phyloP scores from a whole-genome alignment of 2,113 vertebrate genomes.

The Onychostoma macrolepis region DNA sequence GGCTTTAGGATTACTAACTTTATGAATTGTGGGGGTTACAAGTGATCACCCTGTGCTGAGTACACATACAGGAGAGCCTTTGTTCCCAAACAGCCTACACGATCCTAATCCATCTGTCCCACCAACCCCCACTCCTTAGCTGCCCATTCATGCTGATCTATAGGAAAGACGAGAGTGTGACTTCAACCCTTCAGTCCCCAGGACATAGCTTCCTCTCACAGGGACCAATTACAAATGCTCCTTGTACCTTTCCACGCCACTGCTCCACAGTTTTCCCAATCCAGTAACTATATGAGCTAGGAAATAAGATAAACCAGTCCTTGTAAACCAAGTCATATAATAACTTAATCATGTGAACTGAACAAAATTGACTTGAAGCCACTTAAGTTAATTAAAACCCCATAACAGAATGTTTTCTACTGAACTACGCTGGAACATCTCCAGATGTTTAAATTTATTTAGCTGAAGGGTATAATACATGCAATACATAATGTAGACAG shows the following conservation, averaged over 20 bases:
- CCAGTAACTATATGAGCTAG: neutral
- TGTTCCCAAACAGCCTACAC: conserved; percentile 41
- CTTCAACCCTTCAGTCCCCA: conserved; percentile 3
- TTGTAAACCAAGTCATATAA: neutral
- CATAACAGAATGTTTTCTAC: neutral
- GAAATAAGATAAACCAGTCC: neutral
- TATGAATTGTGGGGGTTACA: neutral
- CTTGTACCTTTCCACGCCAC: conserved; percentile 23
- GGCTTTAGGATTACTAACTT: neutral
- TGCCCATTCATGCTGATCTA: conserved; percentile 30
- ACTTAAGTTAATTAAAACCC: neutral
- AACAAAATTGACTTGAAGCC: neutral
- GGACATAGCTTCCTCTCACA: conserved; percentile 22
- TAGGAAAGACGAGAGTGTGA: conserved; percentile 9
- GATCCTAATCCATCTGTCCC: conserved; percentile 28
- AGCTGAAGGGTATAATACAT: no score
- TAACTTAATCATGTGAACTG: neutral
- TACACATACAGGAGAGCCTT: conserved; percentile 45
- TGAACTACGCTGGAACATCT: neutral
- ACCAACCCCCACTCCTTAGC: conserved; percentile 35
- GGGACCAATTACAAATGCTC: conserved; percentile 39
- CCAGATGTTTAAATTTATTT: neutral
- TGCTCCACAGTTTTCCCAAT: conserved; percentile 8
- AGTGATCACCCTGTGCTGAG: conserved; percentile 5
- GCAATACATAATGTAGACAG: no score